Evolutionary conservation across 2,113 vertebrate species (phyloP), one percentile per base, ranked within the genome.

Genomic region (Pheucticus melanocephalus): DNA sequence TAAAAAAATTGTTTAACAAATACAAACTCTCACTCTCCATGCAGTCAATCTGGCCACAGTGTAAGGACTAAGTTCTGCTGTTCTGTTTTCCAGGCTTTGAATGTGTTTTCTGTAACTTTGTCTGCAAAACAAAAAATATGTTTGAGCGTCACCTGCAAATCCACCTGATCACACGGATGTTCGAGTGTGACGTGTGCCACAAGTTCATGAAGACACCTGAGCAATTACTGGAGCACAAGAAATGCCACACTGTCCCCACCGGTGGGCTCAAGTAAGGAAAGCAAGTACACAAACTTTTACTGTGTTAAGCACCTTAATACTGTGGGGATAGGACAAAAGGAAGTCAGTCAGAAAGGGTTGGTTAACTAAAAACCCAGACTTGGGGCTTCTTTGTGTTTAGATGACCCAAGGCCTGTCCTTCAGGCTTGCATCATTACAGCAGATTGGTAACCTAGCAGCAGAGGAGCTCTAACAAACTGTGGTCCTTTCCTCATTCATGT

Each of bases 181-280:
- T 99, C 25, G 99, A 99, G 98, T 99, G 99, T 79, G 99, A 99
- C 44, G 98, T 99, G 97, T 99, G 99, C 98, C 99, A 99, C 98
- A 99, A 99, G 98, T 99, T 99, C 98, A 99, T 99, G 98, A 99
- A 99, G 98, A 99, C 99, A 73, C 99, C 99, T 13, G 99, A 99
- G 95, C 99, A 99, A 97, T 99, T 99, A 95, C 97, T 99, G 99
- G 99, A 99, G 98, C 99, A 99, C 98, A 99, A 99, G 98, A 99
- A 99, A 98, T 99, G 99, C 98, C 99, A 99, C 98, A 98, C 99
- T 97, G 98, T 99, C 98, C 99, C 99, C 97, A 99, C 99, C 91
- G 99, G 99, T 99, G 99, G 99, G 98, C 99, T 99, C 99, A 99
- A 99, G 99, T 99, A 99, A 99, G 99, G 99, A 99, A 99, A 99